phyloP scores from a whole-genome alignment of 2,888 invertebrate species.

The Cephus nigrinus region DNA sequence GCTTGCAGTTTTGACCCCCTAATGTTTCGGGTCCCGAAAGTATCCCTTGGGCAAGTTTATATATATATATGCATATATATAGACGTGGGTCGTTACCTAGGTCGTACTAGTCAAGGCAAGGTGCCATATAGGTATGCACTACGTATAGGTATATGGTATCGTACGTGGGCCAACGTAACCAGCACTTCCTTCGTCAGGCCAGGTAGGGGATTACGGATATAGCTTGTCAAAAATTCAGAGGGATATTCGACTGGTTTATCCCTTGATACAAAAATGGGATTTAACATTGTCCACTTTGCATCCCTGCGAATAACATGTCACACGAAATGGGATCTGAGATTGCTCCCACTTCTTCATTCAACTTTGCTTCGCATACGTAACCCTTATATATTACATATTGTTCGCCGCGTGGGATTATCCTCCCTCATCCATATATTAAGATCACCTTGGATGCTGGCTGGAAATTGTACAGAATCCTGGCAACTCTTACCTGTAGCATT shows the following conservation, averaged over 20 bases:
- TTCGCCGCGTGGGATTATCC: background rate
- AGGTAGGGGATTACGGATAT: background rate
- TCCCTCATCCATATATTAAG: background rate
- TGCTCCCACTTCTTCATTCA: background rate
- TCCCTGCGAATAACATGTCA: background rate
- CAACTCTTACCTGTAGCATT: slow-evolving; percentile 55
- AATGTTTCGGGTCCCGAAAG: no score
- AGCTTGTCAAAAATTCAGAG: background rate
- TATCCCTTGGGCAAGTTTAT: no score
- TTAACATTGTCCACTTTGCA: background rate
- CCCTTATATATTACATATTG: background rate
- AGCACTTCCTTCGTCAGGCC: background rate
- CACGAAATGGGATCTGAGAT: background rate
- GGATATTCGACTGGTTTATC: background rate
- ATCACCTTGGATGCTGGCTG: background rate
- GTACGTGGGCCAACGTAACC: slow-evolving; percentile 44
- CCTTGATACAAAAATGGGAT: background rate
- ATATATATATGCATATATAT: background rate
- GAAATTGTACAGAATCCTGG: background rate
- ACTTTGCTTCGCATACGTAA: background rate
- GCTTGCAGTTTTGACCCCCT: no score
- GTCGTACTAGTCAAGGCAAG: slow-evolving; percentile 40
- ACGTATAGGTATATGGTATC: background rate
- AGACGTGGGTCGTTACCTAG: slow-evolving; percentile 47
- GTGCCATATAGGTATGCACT: slow-evolving; percentile 45